Percentiles rank a stretch among this genome's conserved stretches.
Evolutionary conservation across 2,797 vertebrate species (phyloP).

Genomic region (Urocyon cinereoargenteus): DNA sequence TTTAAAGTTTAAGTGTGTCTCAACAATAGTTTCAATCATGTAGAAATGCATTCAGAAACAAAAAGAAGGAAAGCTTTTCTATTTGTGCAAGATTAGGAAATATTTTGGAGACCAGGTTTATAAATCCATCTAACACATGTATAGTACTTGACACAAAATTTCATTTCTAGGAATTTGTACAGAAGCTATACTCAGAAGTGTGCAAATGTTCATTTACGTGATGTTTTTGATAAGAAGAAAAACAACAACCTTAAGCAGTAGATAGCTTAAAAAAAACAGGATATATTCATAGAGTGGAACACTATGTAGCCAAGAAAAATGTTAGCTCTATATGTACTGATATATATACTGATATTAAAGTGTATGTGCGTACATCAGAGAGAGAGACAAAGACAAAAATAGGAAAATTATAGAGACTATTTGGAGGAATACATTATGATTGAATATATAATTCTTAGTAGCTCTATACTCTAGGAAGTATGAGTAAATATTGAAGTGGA

Average conservation of each 20-base stretch:
- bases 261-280: background rate
- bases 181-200: background rate
- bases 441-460: background rate
- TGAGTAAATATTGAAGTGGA: background rate
- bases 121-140: background rate
- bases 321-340: background rate
- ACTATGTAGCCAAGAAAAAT: background rate
- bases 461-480: background rate
- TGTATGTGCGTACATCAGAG: background rate
- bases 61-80: background rate
- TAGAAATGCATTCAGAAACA: background rate
- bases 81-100: slow-evolving; percentile 10
- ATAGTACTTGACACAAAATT: background rate
- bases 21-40: background rate
- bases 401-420: background rate
- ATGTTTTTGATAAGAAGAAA: background rate
- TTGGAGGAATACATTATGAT: background rate
- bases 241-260: background rate
- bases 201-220: background rate
- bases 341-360: background rate
- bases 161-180: background rate
- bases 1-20: background rate
- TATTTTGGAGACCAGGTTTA: background rate
- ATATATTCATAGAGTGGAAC: background rate
- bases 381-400: no score